Percentiles rank a stretch among this genome's conserved stretches.
Evolutionary conservation across 2,113 vertebrate species (phyloP).

Genomic region (Spilogale gracilis): DNA sequence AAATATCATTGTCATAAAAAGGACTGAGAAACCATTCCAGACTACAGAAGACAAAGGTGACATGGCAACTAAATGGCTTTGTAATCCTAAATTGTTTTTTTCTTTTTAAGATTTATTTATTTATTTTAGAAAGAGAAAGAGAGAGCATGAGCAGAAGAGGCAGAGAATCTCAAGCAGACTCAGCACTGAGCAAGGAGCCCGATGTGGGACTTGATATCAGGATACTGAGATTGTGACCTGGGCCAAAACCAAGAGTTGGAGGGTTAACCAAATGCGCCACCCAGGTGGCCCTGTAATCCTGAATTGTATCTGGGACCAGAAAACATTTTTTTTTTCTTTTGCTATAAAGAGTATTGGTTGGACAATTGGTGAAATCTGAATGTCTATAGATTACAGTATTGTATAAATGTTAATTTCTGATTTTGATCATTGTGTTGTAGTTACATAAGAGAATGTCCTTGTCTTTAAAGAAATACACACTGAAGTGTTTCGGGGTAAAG

Average conservation of each 20-base stretch:
- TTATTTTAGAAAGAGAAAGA: too few relatives aligned
- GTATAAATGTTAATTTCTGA: neutral
- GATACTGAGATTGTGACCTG: neutral
- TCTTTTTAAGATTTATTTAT: neutral
- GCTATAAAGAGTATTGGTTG: neutral
- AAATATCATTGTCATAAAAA: neutral
- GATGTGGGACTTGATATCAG: neutral
- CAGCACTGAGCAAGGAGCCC: too few relatives aligned
- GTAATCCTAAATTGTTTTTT: neutral
- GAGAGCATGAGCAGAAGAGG: too few relatives aligned
- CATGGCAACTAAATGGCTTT: conserved; percentile 4
- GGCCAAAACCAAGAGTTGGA: neutral
- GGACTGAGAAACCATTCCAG: neutral
- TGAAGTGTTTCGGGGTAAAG: neutral
- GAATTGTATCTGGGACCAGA: neutral
- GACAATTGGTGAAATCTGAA: conserved; percentile 7
- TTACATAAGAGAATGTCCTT: neutral
- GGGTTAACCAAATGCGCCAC: neutral
- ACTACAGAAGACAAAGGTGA: neutral
- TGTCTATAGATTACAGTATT: neutral
- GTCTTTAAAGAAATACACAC: neutral
- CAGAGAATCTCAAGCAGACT: neutral
- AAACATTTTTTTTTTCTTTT: neutral
- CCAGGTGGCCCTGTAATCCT: neutral
- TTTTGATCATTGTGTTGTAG: neutral